Conservation (phyloP, 2,113 vertebrate species). For the Hassar affinis region DNA sequence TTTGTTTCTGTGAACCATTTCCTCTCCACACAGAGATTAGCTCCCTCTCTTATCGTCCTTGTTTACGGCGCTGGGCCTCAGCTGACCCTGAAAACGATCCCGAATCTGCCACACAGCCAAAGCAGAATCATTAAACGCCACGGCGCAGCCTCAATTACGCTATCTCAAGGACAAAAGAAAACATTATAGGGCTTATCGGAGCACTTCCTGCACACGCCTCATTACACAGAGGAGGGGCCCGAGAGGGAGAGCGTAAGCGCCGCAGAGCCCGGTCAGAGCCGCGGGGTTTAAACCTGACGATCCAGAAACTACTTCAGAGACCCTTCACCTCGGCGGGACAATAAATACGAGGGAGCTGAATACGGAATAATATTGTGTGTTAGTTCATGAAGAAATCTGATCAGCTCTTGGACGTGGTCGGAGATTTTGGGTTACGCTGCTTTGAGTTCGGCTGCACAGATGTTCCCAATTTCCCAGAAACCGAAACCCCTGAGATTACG, state of each 20-base stretch:
- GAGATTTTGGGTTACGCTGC: background rate
- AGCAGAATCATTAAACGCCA: background rate
- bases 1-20: background rate
- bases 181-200: conserved; percentile 15
- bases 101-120: background rate
- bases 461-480: conserved; percentile 39
- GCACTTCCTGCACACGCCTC: conserved; percentile 14
- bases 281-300: conserved; percentile 17
- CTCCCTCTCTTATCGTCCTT: background rate
- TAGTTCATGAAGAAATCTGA: background rate
- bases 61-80: background rate
- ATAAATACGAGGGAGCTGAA: background rate
- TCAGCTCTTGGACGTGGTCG: background rate
- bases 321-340: background rate
- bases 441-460: conserved; percentile 23
- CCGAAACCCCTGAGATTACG: conserved; percentile 32
- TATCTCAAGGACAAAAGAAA: background rate
- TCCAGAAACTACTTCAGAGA: background rate
- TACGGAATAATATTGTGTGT: background rate
- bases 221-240: background rate
- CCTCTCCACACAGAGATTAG: background rate
- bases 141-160: background rate
- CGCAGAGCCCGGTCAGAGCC: background rate
- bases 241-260: background rate
- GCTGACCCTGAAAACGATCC: background rate